phyloP scores from a whole-genome alignment of 2,888 invertebrate genomes.

The Ectemnius continuus region DNA sequence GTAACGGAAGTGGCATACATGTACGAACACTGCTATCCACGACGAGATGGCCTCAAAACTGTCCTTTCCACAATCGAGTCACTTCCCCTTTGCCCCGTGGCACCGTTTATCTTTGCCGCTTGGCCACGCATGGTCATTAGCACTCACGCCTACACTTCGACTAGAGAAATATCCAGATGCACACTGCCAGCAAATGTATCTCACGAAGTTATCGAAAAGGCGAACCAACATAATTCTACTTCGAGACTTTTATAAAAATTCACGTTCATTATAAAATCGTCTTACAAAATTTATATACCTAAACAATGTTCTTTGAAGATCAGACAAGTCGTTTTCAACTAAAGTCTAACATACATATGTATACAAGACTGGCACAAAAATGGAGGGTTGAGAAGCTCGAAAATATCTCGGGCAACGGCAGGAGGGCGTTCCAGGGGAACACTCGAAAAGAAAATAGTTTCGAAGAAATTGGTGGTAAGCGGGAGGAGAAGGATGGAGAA shows the following conservation, averaged over 20 bases:
- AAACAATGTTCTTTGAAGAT: too few relatives aligned
- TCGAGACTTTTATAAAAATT: too few relatives aligned
- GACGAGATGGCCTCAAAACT: slow-evolving; percentile 24
- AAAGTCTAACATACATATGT: too few relatives aligned
- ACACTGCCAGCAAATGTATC: too few relatives aligned
- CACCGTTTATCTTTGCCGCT: background rate
- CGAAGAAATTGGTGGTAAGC: background rate
- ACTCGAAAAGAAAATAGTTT: background rate
- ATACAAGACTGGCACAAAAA: too few relatives aligned
- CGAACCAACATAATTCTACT: too few relatives aligned
- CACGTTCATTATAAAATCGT: too few relatives aligned
- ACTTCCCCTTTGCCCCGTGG: background rate
- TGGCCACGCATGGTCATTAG: background rate
- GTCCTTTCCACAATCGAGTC: slow-evolving; percentile 15
- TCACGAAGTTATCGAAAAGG: too few relatives aligned
- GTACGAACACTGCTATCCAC: background rate
- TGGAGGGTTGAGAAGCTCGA: too few relatives aligned
- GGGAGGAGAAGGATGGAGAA: background rate
- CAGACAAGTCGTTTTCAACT: too few relatives aligned
- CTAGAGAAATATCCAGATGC: too few relatives aligned
- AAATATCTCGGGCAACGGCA: background rate
- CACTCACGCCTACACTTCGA: background rate
- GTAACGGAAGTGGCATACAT: background rate
- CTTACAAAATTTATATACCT: too few relatives aligned
- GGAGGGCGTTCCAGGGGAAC: background rate